Percentiles rank a stretch among this genome's conserved stretches.
Conservation (phyloP, 2,113 vertebrate species). For the Hippocampus mohnikei region DNA sequence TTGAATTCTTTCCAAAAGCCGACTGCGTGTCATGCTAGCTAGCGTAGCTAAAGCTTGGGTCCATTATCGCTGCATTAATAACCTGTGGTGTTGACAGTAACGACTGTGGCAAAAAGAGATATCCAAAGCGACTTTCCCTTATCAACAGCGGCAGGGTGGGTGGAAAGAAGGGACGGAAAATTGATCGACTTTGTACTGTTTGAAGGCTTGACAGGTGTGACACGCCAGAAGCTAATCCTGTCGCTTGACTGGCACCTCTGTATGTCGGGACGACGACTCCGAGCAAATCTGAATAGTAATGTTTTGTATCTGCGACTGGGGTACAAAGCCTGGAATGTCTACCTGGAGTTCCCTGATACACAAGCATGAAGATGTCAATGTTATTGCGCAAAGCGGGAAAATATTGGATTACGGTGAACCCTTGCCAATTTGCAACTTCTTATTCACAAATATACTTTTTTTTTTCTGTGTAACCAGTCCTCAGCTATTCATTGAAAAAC, state of each 20-base stretch:
- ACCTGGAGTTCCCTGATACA: slow-evolving; percentile 40
- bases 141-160: slow-evolving; percentile 26
- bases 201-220: slow-evolving; percentile 20
- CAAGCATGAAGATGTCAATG: background rate
- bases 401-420: too few relatives aligned
- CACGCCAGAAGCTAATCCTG: slow-evolving; percentile 47
- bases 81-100: background rate
- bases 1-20: background rate
- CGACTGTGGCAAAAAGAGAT: slow-evolving; percentile 23
- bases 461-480: too few relatives aligned
- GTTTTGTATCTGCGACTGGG: slow-evolving; percentile 19
- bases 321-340: slow-evolving; percentile 23
- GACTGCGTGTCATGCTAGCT: background rate
- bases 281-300: slow-evolving; percentile 49
- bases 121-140: slow-evolving; percentile 21
- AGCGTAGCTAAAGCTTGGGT: slow-evolving; percentile 11
- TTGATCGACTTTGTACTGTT: slow-evolving; percentile 21
- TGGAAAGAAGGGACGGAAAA: slow-evolving; percentile 12
- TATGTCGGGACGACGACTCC: slow-evolving; percentile 34
- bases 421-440: too few relatives aligned
- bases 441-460: too few relatives aligned
- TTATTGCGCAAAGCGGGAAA: background rate
- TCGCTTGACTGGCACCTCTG: slow-evolving; percentile 42
- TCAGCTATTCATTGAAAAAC: too few relatives aligned
- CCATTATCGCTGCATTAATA: slow-evolving; percentile 24